Conservation (phyloP, 2,113 vertebrate species). For the Glareola pratincola region DNA sequence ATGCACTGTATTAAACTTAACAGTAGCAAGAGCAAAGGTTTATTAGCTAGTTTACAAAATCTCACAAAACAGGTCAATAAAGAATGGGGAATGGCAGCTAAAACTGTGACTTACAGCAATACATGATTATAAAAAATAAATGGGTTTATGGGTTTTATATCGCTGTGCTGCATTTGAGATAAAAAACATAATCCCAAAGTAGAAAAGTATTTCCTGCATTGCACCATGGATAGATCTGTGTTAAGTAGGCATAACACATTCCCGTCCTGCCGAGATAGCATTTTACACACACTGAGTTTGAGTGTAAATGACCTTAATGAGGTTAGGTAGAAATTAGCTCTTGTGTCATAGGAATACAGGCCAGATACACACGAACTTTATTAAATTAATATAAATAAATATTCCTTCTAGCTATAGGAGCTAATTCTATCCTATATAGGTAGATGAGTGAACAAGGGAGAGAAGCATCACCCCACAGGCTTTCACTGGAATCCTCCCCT, state of each 20-base stretch:
- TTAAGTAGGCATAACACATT: not conserved
- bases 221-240: not conserved
- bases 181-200: conserved; percentile 45
- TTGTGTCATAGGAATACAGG: not conserved
- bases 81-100: conserved; percentile 14
- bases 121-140: conserved; percentile 47
- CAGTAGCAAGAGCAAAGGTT: conserved; percentile 20
- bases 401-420: not conserved
- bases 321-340: not conserved
- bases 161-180: conserved; percentile 30
- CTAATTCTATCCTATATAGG: not conserved
- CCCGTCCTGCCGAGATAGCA: not conserved
- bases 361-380: not conserved
- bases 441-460: not conserved
- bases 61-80: conserved; percentile 46
- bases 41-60: conserved; percentile 53
- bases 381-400: not conserved
- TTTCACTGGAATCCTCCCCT: not conserved
- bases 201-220: not conserved
- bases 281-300: not conserved
- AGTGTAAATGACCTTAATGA: not conserved
- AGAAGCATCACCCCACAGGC: not conserved
- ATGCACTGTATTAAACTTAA: not conserved
- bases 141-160: conserved; percentile 33
- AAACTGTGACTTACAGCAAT: conserved; percentile 45